Conservation (phyloP, 2,113 vertebrate species). For the Cervus canadensis region DNA sequence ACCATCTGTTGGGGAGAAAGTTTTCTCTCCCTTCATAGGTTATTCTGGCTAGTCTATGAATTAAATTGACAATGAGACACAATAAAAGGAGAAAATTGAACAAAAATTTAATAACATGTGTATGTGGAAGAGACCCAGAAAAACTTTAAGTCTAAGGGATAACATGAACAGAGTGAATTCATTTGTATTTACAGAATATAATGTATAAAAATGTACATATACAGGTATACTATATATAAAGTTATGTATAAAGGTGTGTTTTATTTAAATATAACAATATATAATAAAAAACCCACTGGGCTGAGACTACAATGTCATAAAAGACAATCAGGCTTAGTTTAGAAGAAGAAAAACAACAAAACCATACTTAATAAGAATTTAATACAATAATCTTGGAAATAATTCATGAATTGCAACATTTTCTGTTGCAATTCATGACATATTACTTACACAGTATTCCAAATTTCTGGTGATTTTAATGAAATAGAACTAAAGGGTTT, state of each 20-base stretch:
- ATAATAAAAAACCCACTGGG: not conserved
- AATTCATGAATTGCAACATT: conserved; percentile 21
- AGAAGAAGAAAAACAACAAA: not conserved
- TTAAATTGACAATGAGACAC: not conserved
- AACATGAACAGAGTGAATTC: not conserved
- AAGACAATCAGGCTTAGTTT: not conserved
- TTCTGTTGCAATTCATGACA: not conserved
- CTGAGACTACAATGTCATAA: not conserved
- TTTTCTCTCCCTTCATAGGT: not conserved
- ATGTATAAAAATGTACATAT: not conserved
- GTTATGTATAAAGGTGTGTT: not conserved
- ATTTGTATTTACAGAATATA: not conserved
- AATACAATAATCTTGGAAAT: conserved; percentile 23
- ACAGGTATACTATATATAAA: not conserved
- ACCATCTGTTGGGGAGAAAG: not conserved
- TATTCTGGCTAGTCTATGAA: not conserved
- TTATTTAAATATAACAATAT: conserved; percentile 6
- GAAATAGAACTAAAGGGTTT: conserved; percentile 23
- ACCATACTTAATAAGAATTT: not conserved
- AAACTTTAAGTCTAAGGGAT: not conserved
- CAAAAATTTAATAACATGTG: not conserved
- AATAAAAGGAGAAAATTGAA: not conserved
- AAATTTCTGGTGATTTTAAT: conserved; percentile 51
- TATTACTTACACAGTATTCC: conserved; percentile 25
- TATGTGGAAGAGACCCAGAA: not conserved